Evolutionary conservation across 2,113 vertebrate species (phyloP).

Genomic region (Antechinus flavipes): DNA sequence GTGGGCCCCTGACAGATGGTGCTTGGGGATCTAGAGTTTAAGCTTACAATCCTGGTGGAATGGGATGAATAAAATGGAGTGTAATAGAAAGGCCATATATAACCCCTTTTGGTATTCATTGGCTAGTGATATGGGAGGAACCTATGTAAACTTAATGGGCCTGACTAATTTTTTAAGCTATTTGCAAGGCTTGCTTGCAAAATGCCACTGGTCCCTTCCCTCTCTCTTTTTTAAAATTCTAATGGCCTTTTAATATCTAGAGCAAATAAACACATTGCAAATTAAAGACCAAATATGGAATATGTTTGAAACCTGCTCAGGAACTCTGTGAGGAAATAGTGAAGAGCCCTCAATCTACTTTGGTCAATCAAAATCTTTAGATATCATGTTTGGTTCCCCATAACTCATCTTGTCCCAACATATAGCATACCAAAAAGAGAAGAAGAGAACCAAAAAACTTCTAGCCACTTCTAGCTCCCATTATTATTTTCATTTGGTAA

Average conservation of each 20-base stretch:
- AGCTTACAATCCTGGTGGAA: neutral
- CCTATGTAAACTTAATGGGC: neutral
- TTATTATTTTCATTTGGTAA: neutral
- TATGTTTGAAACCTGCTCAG: conserved; percentile 59
- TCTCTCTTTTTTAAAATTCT: neutral
- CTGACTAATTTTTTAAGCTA: neutral
- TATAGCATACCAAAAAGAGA: neutral
- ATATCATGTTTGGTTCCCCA: neutral
- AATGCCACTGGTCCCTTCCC: neutral
- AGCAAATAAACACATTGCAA: neutral
- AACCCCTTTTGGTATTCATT: neutral
- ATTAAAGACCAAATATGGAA: conserved; percentile 5
- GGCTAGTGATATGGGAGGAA: neutral
- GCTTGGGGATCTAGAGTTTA: neutral
- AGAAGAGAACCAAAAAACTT: conserved; percentile 28
- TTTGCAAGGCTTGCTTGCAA: neutral
- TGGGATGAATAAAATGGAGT: neutral
- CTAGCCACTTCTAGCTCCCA: conserved; percentile 29
- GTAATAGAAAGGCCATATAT: neutral
- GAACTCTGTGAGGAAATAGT: conserved; percentile 41
- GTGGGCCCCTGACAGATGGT: neutral
- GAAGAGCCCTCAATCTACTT: neutral
- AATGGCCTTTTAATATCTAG: conserved; percentile 23
- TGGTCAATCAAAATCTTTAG: neutral
- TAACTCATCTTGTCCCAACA: neutral